Evolutionary conservation across 2,888 invertebrate species (phyloP).

Genomic region (Galerucella calmariensis): DNA sequence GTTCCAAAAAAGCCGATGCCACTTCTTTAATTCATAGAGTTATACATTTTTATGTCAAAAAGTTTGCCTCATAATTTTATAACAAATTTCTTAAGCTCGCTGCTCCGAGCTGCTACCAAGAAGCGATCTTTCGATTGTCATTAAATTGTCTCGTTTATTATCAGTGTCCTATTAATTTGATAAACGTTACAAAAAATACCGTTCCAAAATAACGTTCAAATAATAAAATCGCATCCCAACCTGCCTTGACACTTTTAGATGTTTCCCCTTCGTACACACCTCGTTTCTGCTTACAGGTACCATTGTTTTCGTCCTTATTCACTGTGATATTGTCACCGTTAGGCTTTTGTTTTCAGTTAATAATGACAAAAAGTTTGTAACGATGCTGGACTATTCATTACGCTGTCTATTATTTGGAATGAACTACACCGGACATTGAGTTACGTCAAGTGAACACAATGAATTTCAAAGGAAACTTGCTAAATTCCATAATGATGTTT

Average conservation of each 20-base stretch:
- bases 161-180: not conserved
- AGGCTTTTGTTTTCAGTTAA: slow-evolving; percentile 47
- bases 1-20: no score
- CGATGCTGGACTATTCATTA: slow-evolving; percentile 37
- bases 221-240: not conserved
- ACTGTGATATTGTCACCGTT: slow-evolving; percentile 44
- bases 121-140: no score
- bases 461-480: slow-evolving; percentile 18
- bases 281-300: slow-evolving; percentile 49
- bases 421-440: slow-evolving; percentile 44
- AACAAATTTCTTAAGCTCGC: no score
- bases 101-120: no score
- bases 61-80: no score
- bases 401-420: slow-evolving; percentile 33
- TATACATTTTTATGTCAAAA: no score
- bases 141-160: no score
- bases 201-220: slow-evolving; percentile 13
- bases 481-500: slow-evolving; percentile 14
- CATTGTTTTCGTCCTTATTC: slow-evolving; percentile 55
- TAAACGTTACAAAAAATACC: not conserved
- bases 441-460: slow-evolving; percentile 32
- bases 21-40: no score
- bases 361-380: slow-evolving; percentile 48
- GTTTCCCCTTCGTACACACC: slow-evolving; percentile 1
- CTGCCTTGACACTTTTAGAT: not conserved